These are phyloP conservation scores for Adelognathus sp. DNA, from an alignment of 2,888 invertebrate genomes.

Conservation along the genomic window DNA sequence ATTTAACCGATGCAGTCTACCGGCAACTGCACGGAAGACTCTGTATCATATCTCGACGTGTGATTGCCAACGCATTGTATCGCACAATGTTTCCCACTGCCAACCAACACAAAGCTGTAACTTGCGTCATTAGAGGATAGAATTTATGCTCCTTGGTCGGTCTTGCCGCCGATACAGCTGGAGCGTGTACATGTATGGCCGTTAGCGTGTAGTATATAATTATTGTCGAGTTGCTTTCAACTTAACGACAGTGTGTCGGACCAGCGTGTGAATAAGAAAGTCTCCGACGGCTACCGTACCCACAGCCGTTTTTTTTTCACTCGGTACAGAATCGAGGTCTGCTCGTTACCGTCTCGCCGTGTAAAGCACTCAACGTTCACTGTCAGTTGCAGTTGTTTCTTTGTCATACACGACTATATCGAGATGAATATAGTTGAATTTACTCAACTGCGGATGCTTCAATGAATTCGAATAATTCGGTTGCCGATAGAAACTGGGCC, in stretches of 20 bases:
- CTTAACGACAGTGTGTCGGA: conserved; percentile 20
- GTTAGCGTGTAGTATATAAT: background rate
- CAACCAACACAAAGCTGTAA: background rate
- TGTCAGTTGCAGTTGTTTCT: background rate
- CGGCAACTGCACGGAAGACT: conserved; percentile 14
- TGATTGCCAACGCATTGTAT: conserved; percentile 44
- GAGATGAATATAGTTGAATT: background rate
- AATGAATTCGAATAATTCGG: background rate
- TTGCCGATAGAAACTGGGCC: too few species aligned
- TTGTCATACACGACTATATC: too few species aligned
- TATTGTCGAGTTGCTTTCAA: conserved; percentile 12
- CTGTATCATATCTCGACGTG: conserved; percentile 36
- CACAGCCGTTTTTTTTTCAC: background rate
- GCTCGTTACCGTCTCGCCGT: background rate
- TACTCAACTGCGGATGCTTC: background rate
- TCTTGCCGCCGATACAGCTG: background rate
- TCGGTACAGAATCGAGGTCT: background rate
- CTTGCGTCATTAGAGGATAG: background rate
- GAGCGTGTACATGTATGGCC: background rate
- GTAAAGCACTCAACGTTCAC: background rate
- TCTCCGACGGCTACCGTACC: background rate
- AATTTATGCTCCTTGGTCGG: background rate
- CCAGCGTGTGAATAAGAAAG: conserved; percentile 31
- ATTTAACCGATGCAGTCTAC: conserved; percentile 11
- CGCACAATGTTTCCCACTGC: conserved; percentile 30